Evolutionary conservation across 2,113 vertebrate genomes (phyloP), one percentile per base, ranked within the genome.

Genomic region (Austrofundulus limnaeus): DNA sequence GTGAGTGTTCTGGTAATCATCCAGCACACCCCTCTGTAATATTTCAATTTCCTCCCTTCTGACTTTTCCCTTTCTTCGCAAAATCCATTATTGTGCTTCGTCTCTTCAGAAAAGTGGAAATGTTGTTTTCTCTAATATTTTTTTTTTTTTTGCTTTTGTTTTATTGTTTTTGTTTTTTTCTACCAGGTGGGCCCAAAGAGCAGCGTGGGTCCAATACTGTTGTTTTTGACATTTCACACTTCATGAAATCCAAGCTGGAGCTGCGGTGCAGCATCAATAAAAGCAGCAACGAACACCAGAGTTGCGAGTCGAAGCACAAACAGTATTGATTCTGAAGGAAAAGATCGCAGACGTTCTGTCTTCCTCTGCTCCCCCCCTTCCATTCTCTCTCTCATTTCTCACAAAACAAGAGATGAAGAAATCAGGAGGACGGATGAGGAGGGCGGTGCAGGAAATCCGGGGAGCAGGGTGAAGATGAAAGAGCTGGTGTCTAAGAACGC

Each of bases 41-140:
- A 72, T 85, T 85, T 87, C 77, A 72, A 62, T 66, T 83, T 77
- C 61, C 78, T 61, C 38, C 39, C 9, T 25, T 83, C 74, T 67
- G 41, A 65, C 65, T 75, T n/a, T n/a, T 64, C n/a, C 31, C 64
- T 39, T 17, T 34, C 52, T 37, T 34, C 47, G 20, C 39, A 24
- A 28, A 49, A 46, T 24, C 39, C 42, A 61, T 71, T 75, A 67
- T 60, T 50, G 38, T 21, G 59, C 61, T 43, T 54, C 58, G 64
- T 54, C 24, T 49, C 41, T 69, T 61, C 13, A 24, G 66, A 67
- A 58, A 57, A 74, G 45, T 19, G 41, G 54, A 67, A 61, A 14
- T 34, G 28, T 38, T 23, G 31, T 38, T 76, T 66, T 66, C 11
- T 68, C 42, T 11, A 55, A 72, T 77, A 39, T 3, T 59, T 66